Evolutionary conservation across 2,797 vertebrate genomes (phyloP).

Genomic region (Cheirogaleus major): DNA sequence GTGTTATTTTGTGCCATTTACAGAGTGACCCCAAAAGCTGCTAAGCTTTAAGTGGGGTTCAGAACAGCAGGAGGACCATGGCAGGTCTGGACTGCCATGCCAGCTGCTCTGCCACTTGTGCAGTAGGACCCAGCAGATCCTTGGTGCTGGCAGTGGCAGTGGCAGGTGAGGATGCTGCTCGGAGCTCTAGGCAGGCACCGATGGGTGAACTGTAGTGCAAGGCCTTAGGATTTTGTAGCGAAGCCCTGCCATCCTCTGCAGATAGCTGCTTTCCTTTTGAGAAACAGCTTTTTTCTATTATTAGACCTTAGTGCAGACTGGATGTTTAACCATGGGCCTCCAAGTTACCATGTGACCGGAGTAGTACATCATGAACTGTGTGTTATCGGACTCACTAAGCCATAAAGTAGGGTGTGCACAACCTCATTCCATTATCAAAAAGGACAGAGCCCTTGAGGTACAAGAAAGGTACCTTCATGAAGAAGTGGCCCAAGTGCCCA

Average conservation of each 20-base stretch:
- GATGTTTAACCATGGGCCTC: not conserved
- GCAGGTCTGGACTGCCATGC: not conserved
- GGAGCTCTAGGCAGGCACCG: not conserved
- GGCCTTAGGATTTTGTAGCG: not conserved
- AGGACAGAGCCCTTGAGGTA: not conserved
- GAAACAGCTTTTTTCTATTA: not conserved
- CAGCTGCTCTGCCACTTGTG: not conserved
- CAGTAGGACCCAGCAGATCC: not conserved
- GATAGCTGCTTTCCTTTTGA: not conserved
- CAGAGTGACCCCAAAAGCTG: not conserved
- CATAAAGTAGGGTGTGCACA: not conserved
- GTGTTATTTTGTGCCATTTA: not conserved
- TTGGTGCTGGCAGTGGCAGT: not conserved
- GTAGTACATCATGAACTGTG: not conserved
- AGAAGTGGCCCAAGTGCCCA: not conserved
- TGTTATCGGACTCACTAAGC: too few relatives aligned
- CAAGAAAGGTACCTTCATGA: not conserved
- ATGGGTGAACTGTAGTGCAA: not conserved
- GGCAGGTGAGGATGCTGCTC: not conserved
- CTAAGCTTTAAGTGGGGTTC: not conserved
- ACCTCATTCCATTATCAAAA: not conserved
- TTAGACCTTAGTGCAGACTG: not conserved
- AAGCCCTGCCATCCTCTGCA: not conserved
- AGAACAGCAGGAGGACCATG: not conserved
- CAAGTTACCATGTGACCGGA: not conserved